Conservation (phyloP, 2,888 invertebrate genomes). For the Leucania comma region DNA sequence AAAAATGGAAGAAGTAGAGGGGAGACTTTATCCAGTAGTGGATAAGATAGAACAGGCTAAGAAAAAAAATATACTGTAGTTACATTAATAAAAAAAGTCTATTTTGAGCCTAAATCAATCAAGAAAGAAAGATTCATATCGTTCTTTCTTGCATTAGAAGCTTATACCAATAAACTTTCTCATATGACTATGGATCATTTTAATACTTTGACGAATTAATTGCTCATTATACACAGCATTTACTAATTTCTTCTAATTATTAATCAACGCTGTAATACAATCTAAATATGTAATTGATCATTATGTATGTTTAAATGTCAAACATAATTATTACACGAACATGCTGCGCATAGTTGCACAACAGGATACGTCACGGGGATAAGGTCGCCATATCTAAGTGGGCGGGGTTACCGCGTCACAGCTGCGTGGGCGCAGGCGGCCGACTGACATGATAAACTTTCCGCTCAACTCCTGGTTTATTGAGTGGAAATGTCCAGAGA, state of each 20-base stretch:
- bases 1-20: too few species aligned
- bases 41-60: too few species aligned
- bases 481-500: conserved; percentile 31
- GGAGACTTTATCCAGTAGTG: too few species aligned
- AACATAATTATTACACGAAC: not conserved
- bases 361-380: conserved; percentile 28
- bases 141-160: too few species aligned
- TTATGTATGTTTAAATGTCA: conserved; percentile 6
- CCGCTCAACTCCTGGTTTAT: conserved; percentile 34
- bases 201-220: not conserved
- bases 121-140: too few species aligned
- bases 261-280: not conserved
- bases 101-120: too few species aligned
- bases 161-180: not conserved
- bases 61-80: too few species aligned
- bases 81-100: too few species aligned
- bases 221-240: not conserved
- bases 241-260: not conserved
- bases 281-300: not conserved
- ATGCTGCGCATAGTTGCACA: conserved; percentile 3
- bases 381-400: conserved; percentile 57
- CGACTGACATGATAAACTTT: conserved; percentile 47
- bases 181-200: not conserved
- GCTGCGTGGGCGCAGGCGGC: conserved; percentile 9
- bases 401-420: conserved; percentile 56